phyloP scores from a whole-genome alignment of 2,113 vertebrate genomes.

The Zosterops hypoxanthus region DNA sequence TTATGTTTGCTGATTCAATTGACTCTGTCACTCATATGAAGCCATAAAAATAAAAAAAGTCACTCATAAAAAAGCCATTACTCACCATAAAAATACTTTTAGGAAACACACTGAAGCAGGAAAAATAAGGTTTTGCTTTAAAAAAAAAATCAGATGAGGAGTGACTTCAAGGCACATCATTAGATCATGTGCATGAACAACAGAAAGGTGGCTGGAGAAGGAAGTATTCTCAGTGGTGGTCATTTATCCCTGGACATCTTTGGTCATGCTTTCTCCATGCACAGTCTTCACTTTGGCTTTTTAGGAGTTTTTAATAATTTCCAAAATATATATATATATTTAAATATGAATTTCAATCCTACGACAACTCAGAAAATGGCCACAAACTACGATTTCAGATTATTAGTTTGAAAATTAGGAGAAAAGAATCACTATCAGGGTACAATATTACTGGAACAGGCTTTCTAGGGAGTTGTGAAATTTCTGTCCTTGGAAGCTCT shows the following conservation, averaged over 20 bases:
- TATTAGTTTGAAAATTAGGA: background rate
- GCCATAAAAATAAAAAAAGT: background rate
- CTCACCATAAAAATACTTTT: background rate
- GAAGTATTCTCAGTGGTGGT: background rate
- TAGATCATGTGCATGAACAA: background rate
- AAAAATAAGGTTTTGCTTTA: background rate
- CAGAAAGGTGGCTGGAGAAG: background rate
- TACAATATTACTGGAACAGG: background rate
- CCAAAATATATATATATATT: background rate
- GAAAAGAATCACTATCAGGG: background rate
- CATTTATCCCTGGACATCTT: background rate
- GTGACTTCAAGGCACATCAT: background rate
- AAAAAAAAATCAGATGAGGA: background rate
- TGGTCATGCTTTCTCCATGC: background rate
- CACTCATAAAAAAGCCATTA: background rate
- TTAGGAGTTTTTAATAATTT: background rate
- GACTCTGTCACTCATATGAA: background rate
- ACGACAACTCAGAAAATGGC: background rate
- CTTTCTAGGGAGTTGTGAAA: background rate
- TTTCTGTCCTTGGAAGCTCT: background rate
- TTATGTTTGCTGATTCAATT: background rate
- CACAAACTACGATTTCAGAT: background rate
- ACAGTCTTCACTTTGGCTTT: background rate
- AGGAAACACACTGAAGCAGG: background rate
- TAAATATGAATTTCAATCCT: background rate